Conservation (phyloP, 2,888 invertebrate species). For the Pterostichus madidus region DNA sequence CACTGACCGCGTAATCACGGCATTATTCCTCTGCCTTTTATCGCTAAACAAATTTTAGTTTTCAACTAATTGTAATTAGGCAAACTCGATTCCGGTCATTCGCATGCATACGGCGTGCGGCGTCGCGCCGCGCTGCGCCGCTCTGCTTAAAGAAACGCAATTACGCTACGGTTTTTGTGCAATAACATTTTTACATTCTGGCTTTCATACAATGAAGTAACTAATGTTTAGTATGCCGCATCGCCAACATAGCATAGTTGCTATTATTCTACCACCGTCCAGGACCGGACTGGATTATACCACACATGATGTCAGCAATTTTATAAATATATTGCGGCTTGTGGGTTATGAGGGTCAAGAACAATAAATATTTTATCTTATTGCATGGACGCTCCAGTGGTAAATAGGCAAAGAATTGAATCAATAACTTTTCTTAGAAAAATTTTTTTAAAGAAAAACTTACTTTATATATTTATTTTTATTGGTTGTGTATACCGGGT, state of each 20-base stretch:
- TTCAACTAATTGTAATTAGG: conserved; percentile 61
- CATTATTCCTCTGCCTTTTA: conserved; percentile 41
- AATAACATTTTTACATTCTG: conserved; percentile 60
- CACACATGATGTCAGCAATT: neutral
- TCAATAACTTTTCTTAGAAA: too few species aligned
- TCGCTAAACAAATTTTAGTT: conserved; percentile 59
- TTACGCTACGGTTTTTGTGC: conserved; percentile 59
- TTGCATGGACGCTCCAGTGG: conserved; percentile 3
- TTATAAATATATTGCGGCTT: neutral
- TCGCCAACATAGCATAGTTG: neutral
- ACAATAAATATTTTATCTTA: conserved; percentile 27
- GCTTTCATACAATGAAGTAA: conserved; percentile 58
- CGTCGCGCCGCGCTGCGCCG: neutral
- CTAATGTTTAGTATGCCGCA: conserved; percentile 64
- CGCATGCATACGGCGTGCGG: conserved; percentile 50
- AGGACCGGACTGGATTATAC: neutral
- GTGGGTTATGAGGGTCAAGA: neutral
- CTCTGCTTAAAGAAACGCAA: conserved; percentile 62
- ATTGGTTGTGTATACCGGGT: too few species aligned
- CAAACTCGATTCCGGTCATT: conserved; percentile 57
- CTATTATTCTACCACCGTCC: conserved; percentile 37
- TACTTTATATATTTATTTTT: too few species aligned
- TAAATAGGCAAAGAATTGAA: neutral
- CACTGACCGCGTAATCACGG: neutral
- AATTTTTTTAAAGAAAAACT: too few species aligned